Conservation (phyloP, 2,113 vertebrate species). For the Microcebus murinus region DNA sequence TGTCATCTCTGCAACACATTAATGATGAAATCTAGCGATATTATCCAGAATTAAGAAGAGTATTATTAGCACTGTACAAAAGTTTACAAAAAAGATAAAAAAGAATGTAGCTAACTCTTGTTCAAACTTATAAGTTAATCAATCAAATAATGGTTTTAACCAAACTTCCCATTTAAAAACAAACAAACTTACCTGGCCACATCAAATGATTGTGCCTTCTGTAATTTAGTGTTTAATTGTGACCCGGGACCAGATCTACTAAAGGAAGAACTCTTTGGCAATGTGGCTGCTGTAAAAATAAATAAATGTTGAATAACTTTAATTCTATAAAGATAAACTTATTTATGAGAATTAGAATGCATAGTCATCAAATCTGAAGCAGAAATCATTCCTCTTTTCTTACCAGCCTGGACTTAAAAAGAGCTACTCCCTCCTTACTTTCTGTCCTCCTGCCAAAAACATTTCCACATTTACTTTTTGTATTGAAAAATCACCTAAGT, state of each 20-base stretch:
- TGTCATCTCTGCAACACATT: background rate
- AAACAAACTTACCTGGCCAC: conserved; percentile 88
- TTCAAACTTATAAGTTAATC: background rate
- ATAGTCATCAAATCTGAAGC: background rate
- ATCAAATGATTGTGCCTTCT: conserved; percentile 96
- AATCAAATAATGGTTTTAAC: background rate
- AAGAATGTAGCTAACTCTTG: background rate
- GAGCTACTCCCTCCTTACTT: background rate
- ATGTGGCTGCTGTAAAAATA: conserved; percentile 87
- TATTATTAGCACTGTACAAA: background rate
- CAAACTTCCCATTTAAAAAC: background rate
- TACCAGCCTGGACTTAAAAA: background rate
- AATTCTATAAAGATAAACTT: background rate
- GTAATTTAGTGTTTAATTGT: conserved; percentile 91
- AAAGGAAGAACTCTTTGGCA: conserved; percentile 96
- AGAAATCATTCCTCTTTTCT: conserved; percentile 1
- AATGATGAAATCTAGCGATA: background rate
- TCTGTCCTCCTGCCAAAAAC: background rate
- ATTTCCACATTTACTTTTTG: background rate
- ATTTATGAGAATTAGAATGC: background rate
- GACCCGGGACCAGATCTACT: conserved; percentile 91
- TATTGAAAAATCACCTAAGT: background rate
- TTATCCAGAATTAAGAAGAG: conserved; percentile 4
- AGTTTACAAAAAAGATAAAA: background rate
- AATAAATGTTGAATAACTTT: conserved; percentile 51